A percentile compares a stretch with the other conserved stretches of the same genome.
These are phyloP conservation scores for Silvanus unidentatus DNA, from an alignment of 2,888 invertebrate genomes.

Conservation along the genomic window DNA sequence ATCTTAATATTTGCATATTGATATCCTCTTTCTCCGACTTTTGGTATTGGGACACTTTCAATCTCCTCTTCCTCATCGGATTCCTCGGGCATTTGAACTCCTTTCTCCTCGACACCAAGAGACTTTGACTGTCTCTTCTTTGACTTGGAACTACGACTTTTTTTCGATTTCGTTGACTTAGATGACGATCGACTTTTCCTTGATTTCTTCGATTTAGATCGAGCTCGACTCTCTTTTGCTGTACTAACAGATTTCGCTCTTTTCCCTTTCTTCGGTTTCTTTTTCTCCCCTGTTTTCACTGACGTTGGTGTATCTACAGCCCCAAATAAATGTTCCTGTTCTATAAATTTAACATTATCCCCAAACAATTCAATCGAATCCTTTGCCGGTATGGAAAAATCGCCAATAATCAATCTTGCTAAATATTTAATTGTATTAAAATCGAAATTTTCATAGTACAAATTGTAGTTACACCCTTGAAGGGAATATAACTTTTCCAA, in stretches of 20 bases:
- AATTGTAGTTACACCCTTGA: conserved; percentile 53
- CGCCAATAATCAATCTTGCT: conserved; percentile 43
- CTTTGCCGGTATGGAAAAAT: conserved; percentile 38
- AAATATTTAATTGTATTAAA: conserved; percentile 49
- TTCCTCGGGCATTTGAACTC: conserved; percentile 35
- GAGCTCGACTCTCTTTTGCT: conserved; percentile 11
- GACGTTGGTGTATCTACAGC: conserved; percentile 6
- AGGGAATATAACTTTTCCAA: conserved; percentile 56
- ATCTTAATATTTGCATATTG: conserved; percentile 39
- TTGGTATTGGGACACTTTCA: conserved; percentile 13
- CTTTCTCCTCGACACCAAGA: conserved; percentile 33
- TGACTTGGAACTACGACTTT: conserved; percentile 11
- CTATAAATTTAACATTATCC: conserved; percentile 26
- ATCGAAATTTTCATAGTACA: conserved; percentile 53
- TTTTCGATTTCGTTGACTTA: conserved; percentile 18
- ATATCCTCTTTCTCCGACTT: conserved; percentile 39
- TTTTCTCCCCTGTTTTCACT: conserved; percentile 7
- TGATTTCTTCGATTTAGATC: conserved; percentile 12
- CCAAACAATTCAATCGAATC: conserved; percentile 45
- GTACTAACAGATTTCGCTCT: no score
- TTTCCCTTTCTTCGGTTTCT: conserved; percentile 10
- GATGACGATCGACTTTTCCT: no score
- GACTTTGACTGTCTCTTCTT: conserved; percentile 14
- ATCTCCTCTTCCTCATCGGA: conserved; percentile 23
- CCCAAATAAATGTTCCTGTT: conserved; percentile 10